Evolutionary conservation across 2,888 invertebrate genomes (phyloP).

Genomic region (Cataglyphis altisquamis): DNA sequence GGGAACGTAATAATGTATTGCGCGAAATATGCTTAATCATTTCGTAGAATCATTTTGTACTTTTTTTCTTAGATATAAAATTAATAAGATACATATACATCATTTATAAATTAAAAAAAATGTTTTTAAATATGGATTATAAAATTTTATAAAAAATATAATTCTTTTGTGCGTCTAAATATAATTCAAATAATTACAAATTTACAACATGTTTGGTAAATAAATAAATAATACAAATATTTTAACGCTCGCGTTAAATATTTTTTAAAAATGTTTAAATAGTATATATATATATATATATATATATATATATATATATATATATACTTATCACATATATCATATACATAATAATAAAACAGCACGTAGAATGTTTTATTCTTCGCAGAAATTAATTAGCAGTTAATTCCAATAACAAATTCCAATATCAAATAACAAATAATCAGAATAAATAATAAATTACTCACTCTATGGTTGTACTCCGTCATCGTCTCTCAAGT

Average conservation of each 20-base stretch:
- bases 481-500: too few relatives aligned
- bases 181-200: not conserved
- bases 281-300: too few relatives aligned
- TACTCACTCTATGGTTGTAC: not conserved
- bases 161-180: not conserved
- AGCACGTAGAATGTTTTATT: not conserved
- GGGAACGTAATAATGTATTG: slow-evolving; percentile 23
- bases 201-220: too few relatives aligned
- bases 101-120: too few relatives aligned
- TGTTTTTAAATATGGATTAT: too few relatives aligned
- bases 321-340: not conserved
- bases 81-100: not conserved
- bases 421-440: not conserved
- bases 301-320: too few relatives aligned
- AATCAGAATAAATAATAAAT: not conserved
- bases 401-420: not conserved
- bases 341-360: too few relatives aligned
- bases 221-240: too few relatives aligned
- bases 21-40: slow-evolving; percentile 32
- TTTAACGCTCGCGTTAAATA: too few relatives aligned
- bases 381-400: not conserved
- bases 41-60: not conserved
- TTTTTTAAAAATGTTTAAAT: too few relatives aligned
- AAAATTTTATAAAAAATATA: not conserved
- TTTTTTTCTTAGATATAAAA: not conserved